Percentiles rank a stretch among this genome's conserved stretches.
Evolutionary conservation across 2,113 vertebrate species (phyloP).

Genomic region (Callipepla californica): DNA sequence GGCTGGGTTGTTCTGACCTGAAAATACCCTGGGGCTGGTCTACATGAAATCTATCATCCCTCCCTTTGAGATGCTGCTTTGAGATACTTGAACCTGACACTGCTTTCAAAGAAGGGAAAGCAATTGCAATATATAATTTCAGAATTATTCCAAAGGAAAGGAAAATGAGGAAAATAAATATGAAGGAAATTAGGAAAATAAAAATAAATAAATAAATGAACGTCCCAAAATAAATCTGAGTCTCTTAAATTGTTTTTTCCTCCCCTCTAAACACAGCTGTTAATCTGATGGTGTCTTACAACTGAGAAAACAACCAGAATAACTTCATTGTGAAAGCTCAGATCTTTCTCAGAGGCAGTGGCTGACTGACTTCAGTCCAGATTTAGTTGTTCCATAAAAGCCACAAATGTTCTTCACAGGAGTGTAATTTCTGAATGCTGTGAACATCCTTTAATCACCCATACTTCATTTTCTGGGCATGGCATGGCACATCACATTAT

Average conservation of each 20-base stretch:
- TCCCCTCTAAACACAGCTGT: neutral
- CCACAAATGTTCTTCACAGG: neutral
- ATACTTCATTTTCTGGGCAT: neutral
- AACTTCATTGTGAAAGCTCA: neutral
- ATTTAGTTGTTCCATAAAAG: neutral
- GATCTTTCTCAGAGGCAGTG: neutral
- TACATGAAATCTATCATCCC: neutral
- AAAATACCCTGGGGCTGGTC: neutral
- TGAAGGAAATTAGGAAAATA: too few relatives aligned
- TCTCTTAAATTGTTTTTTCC: neutral
- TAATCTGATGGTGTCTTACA: neutral
- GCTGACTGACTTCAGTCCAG: neutral
- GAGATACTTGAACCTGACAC: neutral
- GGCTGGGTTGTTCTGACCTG: neutral
- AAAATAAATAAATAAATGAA: too few relatives aligned
- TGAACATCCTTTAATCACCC: slow-evolving; percentile 22
- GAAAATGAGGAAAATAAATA: neutral
- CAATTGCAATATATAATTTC: neutral
- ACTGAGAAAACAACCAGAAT: neutral
- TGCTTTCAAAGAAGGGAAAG: neutral
- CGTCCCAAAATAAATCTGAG: neutral
- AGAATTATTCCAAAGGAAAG: neutral
- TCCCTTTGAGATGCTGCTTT: neutral
- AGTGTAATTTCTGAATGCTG: neutral
- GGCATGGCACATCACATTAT: neutral